These are phyloP conservation scores for Thunnus maccoyii DNA, from an alignment of 2,113 vertebrate species.

Conservation along the genomic window DNA sequence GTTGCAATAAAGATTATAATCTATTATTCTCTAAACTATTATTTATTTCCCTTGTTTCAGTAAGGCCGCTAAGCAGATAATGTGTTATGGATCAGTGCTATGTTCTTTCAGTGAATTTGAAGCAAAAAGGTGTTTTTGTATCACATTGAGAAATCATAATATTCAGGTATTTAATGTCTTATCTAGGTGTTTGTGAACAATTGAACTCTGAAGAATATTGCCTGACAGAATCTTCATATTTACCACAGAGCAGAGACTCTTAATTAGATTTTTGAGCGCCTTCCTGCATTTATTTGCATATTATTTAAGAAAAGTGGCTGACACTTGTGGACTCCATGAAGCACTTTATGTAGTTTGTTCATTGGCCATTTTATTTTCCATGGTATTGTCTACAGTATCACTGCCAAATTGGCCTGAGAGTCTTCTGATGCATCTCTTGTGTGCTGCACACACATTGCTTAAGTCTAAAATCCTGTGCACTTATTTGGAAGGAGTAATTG, in stretches of 20 bases:
- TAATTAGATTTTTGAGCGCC: neutral
- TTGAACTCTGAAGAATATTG: constrained; percentile 18
- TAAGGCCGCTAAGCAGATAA: neutral
- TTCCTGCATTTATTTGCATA: constrained; percentile 26
- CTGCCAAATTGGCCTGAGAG: neutral
- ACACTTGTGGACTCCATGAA: constrained; percentile 12
- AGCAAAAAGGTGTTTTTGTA: neutral
- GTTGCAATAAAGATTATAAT: constrained; percentile 23
- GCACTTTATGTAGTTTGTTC: constrained; percentile 2
- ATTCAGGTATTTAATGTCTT: constrained; percentile 1
- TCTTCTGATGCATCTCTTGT: neutral
- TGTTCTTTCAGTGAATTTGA: neutral
- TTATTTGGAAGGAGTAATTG: no score
- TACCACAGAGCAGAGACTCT: constrained; percentile 5
- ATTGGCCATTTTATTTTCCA: neutral
- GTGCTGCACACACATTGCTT: neutral
- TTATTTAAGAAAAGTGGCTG: neutral
- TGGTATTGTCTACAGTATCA: neutral
- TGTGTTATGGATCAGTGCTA: constrained; percentile 14
- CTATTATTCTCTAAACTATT: constrained; percentile 20
- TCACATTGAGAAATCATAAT: neutral
- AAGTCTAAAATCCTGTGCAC: neutral
- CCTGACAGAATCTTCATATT: constrained; percentile 12
- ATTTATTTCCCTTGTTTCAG: constrained; percentile 18
- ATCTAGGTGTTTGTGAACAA: constrained; percentile 8